Conservation (phyloP, 2,113 vertebrate species). For the Protobothrops mucrosquamatus region DNA sequence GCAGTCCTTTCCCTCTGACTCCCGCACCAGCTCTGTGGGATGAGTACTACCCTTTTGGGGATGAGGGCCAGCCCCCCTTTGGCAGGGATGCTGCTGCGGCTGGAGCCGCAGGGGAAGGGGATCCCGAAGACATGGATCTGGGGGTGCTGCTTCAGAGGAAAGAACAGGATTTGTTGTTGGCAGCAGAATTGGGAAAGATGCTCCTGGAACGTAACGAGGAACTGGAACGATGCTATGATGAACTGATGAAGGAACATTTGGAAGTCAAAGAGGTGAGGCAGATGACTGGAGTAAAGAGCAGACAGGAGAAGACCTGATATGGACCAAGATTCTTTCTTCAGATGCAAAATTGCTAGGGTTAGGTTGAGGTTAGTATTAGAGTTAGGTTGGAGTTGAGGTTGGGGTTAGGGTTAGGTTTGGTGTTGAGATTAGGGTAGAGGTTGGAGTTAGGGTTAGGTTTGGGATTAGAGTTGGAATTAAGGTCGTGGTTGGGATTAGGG, state of each 20-base stretch:
- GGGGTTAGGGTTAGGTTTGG: not conserved
- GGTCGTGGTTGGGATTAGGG: too few species aligned
- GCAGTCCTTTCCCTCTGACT: slow-evolving; percentile 23
- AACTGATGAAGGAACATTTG: slow-evolving; percentile 44
- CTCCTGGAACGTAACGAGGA: slow-evolving; percentile 68
- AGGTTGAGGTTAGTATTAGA: not conserved
- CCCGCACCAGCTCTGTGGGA: slow-evolving; percentile 54
- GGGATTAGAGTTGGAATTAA: too few species aligned
- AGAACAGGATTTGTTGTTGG: slow-evolving; percentile 67
- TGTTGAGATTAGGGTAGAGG: not conserved
- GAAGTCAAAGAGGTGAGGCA: slow-evolving; percentile 63
- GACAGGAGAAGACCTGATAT: too few species aligned
- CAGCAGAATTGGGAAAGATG: slow-evolving; percentile 67
- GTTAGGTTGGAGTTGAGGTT: not conserved
- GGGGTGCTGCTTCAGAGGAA: slow-evolving; percentile 62
- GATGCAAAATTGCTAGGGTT: not conserved
- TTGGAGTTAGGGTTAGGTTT: too few species aligned
- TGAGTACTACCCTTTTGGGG: slow-evolving; percentile 64
- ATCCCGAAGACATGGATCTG: slow-evolving; percentile 48
- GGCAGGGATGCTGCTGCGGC: slow-evolving; percentile 36
- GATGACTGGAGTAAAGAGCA: too few species aligned
- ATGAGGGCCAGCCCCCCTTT: slow-evolving; percentile 53
- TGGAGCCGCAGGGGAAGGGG: slow-evolving; percentile 28
- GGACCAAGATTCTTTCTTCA: not conserved
- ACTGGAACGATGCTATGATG: slow-evolving; percentile 54